These are phyloP conservation scores for Platanista minor DNA, from an alignment of 2,113 vertebrate genomes.

Conservation along the genomic window DNA sequence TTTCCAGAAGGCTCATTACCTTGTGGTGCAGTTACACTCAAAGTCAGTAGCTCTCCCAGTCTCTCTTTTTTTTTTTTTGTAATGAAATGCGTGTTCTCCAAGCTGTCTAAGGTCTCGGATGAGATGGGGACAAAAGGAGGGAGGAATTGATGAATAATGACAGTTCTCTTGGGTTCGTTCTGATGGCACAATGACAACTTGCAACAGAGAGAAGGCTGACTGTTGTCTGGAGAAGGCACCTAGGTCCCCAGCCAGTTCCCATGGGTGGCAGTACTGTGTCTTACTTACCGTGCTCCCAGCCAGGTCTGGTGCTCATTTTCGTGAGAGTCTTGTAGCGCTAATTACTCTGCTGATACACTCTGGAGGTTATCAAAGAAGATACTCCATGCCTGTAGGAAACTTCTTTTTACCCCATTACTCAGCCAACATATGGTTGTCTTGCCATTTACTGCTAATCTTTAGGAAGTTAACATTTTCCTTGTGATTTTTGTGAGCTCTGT, in stretches of 20 bases:
- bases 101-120: not conserved
- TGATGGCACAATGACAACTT: too few relatives aligned
- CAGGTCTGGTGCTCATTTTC: not conserved
- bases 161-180: not conserved
- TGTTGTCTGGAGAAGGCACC: not conserved
- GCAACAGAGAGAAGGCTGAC: not conserved
- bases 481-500: not conserved
- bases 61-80: not conserved
- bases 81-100: not conserved
- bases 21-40: too few relatives aligned
- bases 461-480: not conserved
- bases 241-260: not conserved
- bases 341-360: not conserved
- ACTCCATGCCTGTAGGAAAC: not conserved
- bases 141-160: too few relatives aligned
- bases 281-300: not conserved
- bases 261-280: accelerated
- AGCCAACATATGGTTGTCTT: not conserved
- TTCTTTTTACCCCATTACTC: not conserved
- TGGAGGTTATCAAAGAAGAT: not conserved
- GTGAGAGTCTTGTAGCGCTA: not conserved
- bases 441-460: not conserved
- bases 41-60: not conserved
- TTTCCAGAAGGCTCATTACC: not conserved
- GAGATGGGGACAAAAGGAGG: not conserved